Percentiles rank a stretch among this genome's conserved stretches.
Evolutionary conservation across 2,888 invertebrate genomes (phyloP).

Genomic region (Synanthedon andrenaeformis): DNA sequence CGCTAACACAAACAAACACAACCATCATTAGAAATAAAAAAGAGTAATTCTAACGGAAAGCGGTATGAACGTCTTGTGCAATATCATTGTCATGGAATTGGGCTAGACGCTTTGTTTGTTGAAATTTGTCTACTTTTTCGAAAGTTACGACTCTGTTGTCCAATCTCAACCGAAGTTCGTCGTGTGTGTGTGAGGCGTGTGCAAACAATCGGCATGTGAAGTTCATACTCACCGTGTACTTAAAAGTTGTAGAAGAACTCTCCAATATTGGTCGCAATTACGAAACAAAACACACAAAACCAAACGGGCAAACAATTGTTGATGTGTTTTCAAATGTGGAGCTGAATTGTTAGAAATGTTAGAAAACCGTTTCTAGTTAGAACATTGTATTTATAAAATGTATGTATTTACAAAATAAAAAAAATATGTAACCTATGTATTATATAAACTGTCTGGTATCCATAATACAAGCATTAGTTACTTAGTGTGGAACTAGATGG

Average conservation of each 20-base stretch:
- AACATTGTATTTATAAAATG: no score
- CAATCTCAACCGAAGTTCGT: background rate
- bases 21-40: no score
- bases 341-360: background rate
- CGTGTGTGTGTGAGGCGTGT: background rate
- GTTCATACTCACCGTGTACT: background rate
- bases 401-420: no score
- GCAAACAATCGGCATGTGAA: background rate
- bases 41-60: no score
- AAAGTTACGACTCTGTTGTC: background rate
- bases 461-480: no score
- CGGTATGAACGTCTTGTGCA: background rate
- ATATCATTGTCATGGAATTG: background rate
- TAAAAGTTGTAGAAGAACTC: constrained; percentile 15
- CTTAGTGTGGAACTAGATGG: no score
- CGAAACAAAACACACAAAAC: constrained; percentile 31
- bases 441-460: no score
- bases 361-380: no score
- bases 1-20: no score
- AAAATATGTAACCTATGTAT: no score
- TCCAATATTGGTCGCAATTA: constrained; percentile 42
- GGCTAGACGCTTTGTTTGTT: background rate
- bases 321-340: background rate
- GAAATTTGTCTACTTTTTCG: background rate
- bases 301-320: constrained; percentile 16